Conservation (phyloP, 1,140 invertebrate genomes). For the Riptortus pedestris region DNA sequence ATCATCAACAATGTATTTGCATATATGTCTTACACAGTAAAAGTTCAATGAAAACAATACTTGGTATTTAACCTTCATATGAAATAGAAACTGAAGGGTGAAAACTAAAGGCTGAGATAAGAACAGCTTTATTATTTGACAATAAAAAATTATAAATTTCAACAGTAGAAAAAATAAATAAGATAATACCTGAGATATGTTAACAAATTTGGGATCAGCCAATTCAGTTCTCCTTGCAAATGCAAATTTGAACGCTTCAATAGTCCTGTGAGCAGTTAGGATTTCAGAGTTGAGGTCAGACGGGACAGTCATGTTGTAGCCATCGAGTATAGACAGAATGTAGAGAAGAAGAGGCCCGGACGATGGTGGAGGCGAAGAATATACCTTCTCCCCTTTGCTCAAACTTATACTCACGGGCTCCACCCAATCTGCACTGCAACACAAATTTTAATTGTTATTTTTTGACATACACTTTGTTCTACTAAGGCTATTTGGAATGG, state of each 20-base stretch:
- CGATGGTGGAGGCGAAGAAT: slow-evolving; percentile 63
- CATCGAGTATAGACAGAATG: slow-evolving; percentile 70
- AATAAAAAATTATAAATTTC: no score
- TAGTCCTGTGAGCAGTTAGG: slow-evolving; percentile 71
- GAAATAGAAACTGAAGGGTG: no score
- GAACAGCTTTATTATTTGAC: no score
- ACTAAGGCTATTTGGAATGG: neutral
- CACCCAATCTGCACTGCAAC: slow-evolving; percentile 52
- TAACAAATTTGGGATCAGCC: slow-evolving; percentile 70
- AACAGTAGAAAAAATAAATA: no score
- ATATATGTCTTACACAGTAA: no score
- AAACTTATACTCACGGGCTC: slow-evolving; percentile 49
- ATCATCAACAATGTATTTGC: no score
- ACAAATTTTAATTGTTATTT: neutral
- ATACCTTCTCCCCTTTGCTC: slow-evolving; percentile 49
- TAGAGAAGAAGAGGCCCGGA: slow-evolving; percentile 68
- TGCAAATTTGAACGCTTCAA: slow-evolving; percentile 86
- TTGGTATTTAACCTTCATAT: no score
- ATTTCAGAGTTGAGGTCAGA: slow-evolving; percentile 44
- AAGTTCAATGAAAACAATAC: no score
- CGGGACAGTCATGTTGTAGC: slow-evolving; percentile 51
- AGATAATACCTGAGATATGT: slow-evolving; percentile 52
- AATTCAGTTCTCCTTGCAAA: slow-evolving; percentile 72
- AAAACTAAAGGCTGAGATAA: no score
- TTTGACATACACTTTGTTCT: neutral